Evolutionary conservation across 2,888 invertebrate genomes (phyloP), one percentile per base, ranked within the genome.

Genomic region (Cheilosia variabilis): DNA sequence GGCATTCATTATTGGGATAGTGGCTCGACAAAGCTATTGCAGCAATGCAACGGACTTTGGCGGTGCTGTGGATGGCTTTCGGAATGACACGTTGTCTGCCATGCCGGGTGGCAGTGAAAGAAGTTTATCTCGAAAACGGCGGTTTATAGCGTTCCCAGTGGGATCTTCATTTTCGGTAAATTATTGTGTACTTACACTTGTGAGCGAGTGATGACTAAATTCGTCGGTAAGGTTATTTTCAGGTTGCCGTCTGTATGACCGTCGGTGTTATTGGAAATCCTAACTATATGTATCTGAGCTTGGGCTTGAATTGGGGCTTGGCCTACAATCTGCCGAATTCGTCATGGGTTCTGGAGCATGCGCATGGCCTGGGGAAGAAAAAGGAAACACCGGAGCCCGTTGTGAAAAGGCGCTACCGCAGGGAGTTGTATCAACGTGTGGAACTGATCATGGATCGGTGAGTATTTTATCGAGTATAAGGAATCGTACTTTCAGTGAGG

Each of bases 401-500:
- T 88, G 90, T 91, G 65, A 91, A 91, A 60, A 93, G 96, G 55
- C 92, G 95, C 65, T 94, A 94, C 89, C 93, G 96, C 1, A 91
- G 96, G 6, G 95, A 96, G 73, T 92, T 96, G 43, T 96, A 96
- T 89, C 93, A 93, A 68, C 95, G 95, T 89, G 88, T 96, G 88
- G 96, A 96, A 90, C 91, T 93, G 24, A 94, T 96, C 88, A 93
- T 96, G 91, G 93, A 95, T 89, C 95, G 95, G 96, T 96, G 91
- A 94, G 91, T 27, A 7, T 27, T 27, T 27, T 7, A 27, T 27
- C 7, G 27, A 27, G 6, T 27, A 22, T 22, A 27, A 6, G 27
- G 6, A 27, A 27, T 27, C 1, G 5, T 5, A 6, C 6, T 6
- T 27, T 27, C 6, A 27, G 27, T 24, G 24, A 5, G 0, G 27